These are phyloP conservation scores for Bovichtus variegatus DNA, from an alignment of 2,797 vertebrate genomes.

Conservation along the genomic window DNA sequence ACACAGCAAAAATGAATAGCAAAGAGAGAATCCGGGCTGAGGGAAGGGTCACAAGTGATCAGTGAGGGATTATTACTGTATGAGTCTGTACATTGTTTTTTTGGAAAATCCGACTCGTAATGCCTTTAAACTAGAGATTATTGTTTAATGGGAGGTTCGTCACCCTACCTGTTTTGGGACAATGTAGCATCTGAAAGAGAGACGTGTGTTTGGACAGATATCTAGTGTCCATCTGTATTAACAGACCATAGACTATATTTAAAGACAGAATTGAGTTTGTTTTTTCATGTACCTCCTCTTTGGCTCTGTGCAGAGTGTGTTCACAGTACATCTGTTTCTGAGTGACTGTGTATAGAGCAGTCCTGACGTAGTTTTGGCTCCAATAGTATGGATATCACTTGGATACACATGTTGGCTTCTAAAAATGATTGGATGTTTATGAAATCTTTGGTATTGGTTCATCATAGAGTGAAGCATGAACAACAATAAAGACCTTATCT, in stretches of 20 bases:
- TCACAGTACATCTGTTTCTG: constrained; percentile 31
- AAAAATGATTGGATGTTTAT: constrained; percentile 18
- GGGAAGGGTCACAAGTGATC: too few relatives aligned
- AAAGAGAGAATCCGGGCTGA: too few relatives aligned
- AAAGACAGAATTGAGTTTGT: not conserved
- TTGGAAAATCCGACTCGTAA: too few relatives aligned
- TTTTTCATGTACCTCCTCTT: not conserved
- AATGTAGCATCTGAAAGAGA: constrained; percentile 5
- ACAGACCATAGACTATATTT: not conserved
- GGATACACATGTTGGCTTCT: constrained; percentile 3
- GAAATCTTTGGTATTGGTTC: constrained; percentile 16
- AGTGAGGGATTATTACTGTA: too few relatives aligned
- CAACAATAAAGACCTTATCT: not conserved
- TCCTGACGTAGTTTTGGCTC: constrained; percentile 21
- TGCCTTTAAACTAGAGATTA: not conserved
- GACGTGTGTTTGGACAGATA: constrained; percentile 1
- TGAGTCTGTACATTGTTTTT: too few relatives aligned
- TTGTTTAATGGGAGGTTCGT: not conserved
- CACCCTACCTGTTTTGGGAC: not conserved
- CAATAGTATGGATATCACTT: not conserved
- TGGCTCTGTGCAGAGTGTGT: not conserved
- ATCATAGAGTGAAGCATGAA: not conserved
- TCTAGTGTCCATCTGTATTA: not conserved
- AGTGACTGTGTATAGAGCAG: not conserved
- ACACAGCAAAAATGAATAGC: too few relatives aligned